Evolutionary conservation across 2,113 vertebrate genomes (phyloP).

Genomic region (Nothocercus julius): DNA sequence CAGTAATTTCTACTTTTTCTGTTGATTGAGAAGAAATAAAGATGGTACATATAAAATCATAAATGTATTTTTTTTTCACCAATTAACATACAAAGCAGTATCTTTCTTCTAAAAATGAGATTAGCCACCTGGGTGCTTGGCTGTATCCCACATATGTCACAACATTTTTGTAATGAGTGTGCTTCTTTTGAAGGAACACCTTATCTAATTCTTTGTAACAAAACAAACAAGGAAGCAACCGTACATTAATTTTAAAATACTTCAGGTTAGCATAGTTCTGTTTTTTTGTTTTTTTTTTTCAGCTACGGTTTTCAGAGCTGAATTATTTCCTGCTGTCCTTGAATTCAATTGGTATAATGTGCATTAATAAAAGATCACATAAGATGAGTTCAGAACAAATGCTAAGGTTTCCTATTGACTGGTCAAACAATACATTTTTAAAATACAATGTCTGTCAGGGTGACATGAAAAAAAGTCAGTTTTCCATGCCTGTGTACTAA

Average conservation of each 20-base stretch:
- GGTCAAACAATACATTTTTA: conserved; percentile 76
- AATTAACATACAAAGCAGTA: conserved; percentile 85
- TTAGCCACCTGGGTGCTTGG: conserved; percentile 93
- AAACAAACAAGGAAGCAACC: conserved; percentile 72
- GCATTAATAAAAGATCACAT: conserved; percentile 84
- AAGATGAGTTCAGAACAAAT: conserved; percentile 77
- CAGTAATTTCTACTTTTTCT: conserved; percentile 83
- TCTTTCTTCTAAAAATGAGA: conserved; percentile 87
- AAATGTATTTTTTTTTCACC: conserved; percentile 75
- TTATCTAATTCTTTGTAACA: conserved; percentile 67
- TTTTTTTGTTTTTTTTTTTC: conserved; percentile 64
- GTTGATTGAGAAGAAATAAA: conserved; percentile 82
- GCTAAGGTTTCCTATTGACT: conserved; percentile 77
- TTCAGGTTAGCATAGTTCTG: conserved; percentile 53
- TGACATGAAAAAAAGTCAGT: conserved; percentile 60
- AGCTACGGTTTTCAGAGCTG: conserved; percentile 69
- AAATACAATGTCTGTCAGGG: conserved; percentile 25
- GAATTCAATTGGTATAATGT: conserved; percentile 73
- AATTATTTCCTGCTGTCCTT: conserved; percentile 78
- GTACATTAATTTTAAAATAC: conserved; percentile 65
- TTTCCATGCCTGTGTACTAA: conserved; percentile 60
- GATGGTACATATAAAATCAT: conserved; percentile 67
- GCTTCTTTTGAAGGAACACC: conserved; percentile 69
- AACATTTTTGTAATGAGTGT: conserved; percentile 77
- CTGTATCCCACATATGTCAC: conserved; percentile 85